Evolutionary conservation across 2,113 vertebrate genomes (phyloP).

Genomic region (Sylvilagus bachmani): DNA sequence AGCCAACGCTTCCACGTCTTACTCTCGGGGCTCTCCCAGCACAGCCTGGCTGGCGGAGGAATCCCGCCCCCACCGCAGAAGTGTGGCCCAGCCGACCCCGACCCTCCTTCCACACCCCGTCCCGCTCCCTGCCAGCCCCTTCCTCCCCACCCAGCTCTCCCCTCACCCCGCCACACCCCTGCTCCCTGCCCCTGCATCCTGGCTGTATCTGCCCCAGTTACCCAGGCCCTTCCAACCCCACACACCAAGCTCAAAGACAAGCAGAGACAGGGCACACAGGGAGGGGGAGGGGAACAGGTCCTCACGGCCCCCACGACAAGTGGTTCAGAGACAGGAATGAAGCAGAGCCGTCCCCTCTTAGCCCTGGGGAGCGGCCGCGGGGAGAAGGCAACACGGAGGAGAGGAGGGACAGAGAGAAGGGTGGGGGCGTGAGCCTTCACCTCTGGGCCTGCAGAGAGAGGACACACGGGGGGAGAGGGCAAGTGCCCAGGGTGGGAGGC

Average conservation of each 20-base stretch:
- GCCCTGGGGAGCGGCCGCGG: slow-evolving; percentile 54
- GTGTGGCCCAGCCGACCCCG: background rate
- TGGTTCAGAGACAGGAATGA: slow-evolving; percentile 47
- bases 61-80: background rate
- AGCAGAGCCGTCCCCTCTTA: slow-evolving; percentile 38
- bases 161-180: too few species aligned
- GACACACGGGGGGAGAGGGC: slow-evolving; percentile 58
- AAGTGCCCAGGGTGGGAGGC: slow-evolving; percentile 58
- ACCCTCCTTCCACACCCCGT: background rate
- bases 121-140: background rate
- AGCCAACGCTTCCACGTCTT: background rate
- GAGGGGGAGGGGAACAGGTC: background rate
- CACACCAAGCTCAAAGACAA: slow-evolving; percentile 74
- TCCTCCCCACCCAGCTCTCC: background rate
- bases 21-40: background rate
- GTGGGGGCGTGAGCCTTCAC: slow-evolving; percentile 48
- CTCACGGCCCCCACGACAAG: slow-evolving; percentile 31
- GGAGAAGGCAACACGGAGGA: slow-evolving; percentile 62
- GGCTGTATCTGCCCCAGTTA: too few species aligned
- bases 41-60: background rate
- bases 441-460: slow-evolving; percentile 74
- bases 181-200: background rate
- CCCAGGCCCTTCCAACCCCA: slow-evolving; percentile 18
- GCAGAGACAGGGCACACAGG: slow-evolving; percentile 68
- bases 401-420: slow-evolving; percentile 64